A percentile compares a stretch with the other conserved stretches of the same genome.
Evolutionary conservation across 2,797 vertebrate species (phyloP).

Genomic region (Sebastes nivosus): DNA sequence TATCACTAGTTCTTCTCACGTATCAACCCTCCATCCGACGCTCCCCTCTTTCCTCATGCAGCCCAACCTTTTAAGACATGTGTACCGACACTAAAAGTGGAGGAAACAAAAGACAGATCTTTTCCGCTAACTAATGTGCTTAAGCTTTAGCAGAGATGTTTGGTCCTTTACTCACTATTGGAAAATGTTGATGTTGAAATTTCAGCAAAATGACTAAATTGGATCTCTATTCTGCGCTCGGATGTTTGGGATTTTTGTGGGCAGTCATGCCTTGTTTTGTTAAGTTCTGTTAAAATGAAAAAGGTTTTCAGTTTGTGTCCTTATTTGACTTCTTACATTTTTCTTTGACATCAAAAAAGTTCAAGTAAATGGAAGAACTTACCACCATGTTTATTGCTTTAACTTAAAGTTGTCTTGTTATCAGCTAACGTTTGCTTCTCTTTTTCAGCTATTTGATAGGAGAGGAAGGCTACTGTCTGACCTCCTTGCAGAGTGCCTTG

Average conservation of each 20-base stretch:
- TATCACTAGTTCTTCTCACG: not conserved
- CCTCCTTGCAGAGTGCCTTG: slow-evolving; percentile 94
- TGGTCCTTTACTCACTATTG: not conserved
- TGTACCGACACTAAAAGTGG: not conserved
- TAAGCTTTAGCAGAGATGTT: not conserved
- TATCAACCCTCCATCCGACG: not conserved
- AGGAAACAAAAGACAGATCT: not conserved
- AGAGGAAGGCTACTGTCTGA: slow-evolving; percentile 96
- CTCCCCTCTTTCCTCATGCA: not conserved
- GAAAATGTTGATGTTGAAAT: not conserved
- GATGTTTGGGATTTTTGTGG: slow-evolving; percentile 20
- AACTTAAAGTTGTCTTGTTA: not conserved
- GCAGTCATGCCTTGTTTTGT: not conserved
- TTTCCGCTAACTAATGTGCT: not conserved
- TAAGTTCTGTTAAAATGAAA: not conserved
- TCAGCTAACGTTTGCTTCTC: slow-evolving; percentile 3
- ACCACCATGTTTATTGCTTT: not conserved
- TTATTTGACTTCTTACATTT: not conserved
- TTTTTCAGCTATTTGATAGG: slow-evolving; percentile 90
- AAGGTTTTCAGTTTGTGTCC: not conserved
- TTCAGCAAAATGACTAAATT: not conserved
- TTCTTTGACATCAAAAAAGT: not conserved
- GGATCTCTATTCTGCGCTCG: not conserved
- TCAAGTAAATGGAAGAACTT: not conserved
- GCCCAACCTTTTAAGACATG: not conserved